Conservation (phyloP, 2,888 invertebrate genomes). For the Lasioglossum calceatum region DNA sequence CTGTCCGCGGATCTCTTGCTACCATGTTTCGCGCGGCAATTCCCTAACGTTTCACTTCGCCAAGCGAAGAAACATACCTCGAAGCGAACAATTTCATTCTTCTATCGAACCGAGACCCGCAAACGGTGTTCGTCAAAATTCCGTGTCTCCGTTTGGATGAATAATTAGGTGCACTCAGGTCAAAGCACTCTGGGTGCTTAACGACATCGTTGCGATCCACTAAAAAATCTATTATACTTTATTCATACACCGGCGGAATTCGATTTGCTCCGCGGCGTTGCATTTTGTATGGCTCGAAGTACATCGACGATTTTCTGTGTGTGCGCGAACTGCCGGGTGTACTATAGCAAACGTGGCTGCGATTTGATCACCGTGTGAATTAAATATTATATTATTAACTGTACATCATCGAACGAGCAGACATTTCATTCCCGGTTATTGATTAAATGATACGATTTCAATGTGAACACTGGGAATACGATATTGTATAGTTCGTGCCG, state of each 20-base stretch:
- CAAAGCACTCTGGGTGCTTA: neutral
- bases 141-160: neutral
- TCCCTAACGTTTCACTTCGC: neutral
- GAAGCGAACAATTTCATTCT: neutral
- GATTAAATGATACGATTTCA: conserved; percentile 23
- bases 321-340: neutral
- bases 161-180: neutral
- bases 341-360: neutral
- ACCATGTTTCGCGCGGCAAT: conserved; percentile 23
- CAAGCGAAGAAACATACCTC: neutral
- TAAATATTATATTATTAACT: conserved; percentile 36
- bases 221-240: neutral
- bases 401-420: neutral
- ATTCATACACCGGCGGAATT: neutral
- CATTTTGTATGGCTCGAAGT: neutral
- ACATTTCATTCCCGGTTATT: conserved; percentile 23
- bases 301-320: neutral
- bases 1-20: conserved; percentile 56
- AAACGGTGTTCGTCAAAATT: neutral
- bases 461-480: neutral
- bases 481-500: conserved; percentile 13
- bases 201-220: neutral
- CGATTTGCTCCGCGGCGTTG: neutral
- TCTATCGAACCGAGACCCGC: neutral
- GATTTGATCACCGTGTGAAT: conserved; percentile 1